Conservation (phyloP, 2,797 vertebrate species). For the Tapera naevia region DNA sequence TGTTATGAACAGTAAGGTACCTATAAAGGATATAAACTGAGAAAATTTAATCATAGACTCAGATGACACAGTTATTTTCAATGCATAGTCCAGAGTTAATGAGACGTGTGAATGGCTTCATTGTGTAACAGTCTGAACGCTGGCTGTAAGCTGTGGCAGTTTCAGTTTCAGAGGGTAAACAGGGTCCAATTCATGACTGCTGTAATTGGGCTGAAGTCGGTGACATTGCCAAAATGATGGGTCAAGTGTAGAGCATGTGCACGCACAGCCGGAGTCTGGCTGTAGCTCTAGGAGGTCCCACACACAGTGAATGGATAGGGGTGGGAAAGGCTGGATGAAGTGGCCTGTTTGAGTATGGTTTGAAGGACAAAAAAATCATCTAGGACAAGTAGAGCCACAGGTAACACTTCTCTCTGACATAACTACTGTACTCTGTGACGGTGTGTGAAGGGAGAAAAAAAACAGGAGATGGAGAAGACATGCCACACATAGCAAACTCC, state of each 20-base stretch:
- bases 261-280: not conserved
- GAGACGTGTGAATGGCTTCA: conserved; percentile 52
- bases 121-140: conserved; percentile 26
- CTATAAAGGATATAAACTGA: conserved; percentile 29
- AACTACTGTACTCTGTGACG: not conserved
- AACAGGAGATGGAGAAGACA: not conserved
- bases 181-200: conserved; percentile 30
- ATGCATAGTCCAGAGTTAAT: conserved; percentile 31
- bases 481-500: not conserved
- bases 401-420: not conserved
- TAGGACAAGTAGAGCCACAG: not conserved
- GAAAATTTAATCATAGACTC: conserved; percentile 13
- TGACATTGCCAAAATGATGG: conserved; percentile 19
- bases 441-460: not conserved
- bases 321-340: not conserved
- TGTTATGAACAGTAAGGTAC: not conserved
- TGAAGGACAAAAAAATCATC: not conserved
- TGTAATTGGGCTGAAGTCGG: not conserved
- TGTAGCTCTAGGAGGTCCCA: not conserved
- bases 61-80: conserved; percentile 38
- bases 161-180: conserved; percentile 7
- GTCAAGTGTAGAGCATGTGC: not conserved
- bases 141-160: not conserved
- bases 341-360: not conserved
- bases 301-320: accelerated